Evolutionary conservation across 2,888 invertebrate species (phyloP).

Genomic region (Aplocera efformata): DNA sequence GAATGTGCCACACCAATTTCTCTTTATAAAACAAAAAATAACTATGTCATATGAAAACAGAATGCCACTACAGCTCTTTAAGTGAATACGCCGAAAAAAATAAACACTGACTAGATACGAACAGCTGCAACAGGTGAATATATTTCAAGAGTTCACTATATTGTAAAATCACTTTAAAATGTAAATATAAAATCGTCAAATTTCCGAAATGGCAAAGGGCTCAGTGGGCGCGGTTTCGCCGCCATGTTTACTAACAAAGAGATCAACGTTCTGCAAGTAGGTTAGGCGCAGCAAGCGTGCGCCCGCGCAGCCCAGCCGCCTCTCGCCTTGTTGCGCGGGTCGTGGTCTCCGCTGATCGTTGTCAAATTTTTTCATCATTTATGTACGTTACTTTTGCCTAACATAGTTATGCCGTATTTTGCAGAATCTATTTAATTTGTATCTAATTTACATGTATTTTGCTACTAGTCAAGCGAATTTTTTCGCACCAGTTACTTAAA

Average conservation of each 20-base stretch:
- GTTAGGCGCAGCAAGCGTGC: constrained; percentile 59
- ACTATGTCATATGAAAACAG: constrained; percentile 2
- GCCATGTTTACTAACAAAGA: constrained; percentile 80
- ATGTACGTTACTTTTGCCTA: no score
- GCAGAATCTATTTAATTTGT: no score
- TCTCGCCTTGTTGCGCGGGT: constrained; percentile 70
- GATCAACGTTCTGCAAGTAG: constrained; percentile 79
- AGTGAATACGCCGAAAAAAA: no score
- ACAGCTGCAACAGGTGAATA: no score
- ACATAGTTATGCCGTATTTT: no score
- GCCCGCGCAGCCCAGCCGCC: constrained; percentile 25
- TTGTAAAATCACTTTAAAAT: constrained; percentile 7
- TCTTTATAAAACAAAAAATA: constrained; percentile 4
- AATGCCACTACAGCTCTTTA: background rate
- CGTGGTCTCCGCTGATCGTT: constrained; percentile 50
- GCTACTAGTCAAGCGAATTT: no score
- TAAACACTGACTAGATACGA: no score
- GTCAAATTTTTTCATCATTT: constrained; percentile 11
- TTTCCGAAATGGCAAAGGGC: constrained; percentile 26
- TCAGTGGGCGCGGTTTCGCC: constrained; percentile 48
- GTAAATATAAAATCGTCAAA: constrained; percentile 33
- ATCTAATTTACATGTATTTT: no score
- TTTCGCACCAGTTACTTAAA: no score
- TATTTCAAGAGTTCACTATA: no score
- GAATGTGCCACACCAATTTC: constrained; percentile 8